These are phyloP conservation scores for Connochaetes taurinus DNA, from an alignment of 2,113 vertebrate species.

Conservation along the genomic window DNA sequence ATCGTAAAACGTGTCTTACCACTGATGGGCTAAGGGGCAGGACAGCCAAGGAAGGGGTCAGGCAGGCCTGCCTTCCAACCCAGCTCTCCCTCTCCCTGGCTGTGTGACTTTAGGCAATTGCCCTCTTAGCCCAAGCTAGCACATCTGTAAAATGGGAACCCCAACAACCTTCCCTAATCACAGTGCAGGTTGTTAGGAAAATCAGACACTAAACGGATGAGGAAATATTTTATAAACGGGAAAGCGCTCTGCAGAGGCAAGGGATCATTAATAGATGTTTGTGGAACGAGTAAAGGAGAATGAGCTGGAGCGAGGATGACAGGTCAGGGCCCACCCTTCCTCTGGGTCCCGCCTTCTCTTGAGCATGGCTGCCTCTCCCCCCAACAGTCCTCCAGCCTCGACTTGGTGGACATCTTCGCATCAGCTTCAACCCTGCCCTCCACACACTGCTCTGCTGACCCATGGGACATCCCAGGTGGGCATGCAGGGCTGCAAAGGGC, in stretches of 20 bases:
- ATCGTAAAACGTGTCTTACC: not conserved
- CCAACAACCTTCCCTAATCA: not conserved
- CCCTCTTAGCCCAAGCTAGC: not conserved
- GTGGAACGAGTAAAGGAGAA: not conserved
- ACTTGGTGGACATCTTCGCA: slow-evolving; percentile 93
- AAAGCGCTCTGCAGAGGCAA: not conserved
- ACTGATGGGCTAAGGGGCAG: not conserved
- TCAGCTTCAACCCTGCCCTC: slow-evolving; percentile 77
- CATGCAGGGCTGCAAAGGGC: slow-evolving; percentile 8
- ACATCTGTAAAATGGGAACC: not conserved
- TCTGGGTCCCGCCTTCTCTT: not conserved
- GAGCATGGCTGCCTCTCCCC: slow-evolving; percentile 36
- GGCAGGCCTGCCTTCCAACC: not conserved
- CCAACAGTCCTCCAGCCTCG: slow-evolving; percentile 90
- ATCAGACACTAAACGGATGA: not conserved
- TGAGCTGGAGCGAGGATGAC: not conserved
- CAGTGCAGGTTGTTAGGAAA: not conserved
- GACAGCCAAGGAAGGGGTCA: not conserved
- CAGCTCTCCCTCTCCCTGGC: not conserved
- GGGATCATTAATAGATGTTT: slow-evolving; percentile 17
- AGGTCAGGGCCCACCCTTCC: slow-evolving; percentile 27
- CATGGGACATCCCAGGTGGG: slow-evolving; percentile 86
- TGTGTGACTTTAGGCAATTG: not conserved
- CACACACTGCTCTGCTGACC: slow-evolving; percentile 79
- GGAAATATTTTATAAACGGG: not conserved